Percentiles rank a stretch among this genome's conserved stretches.
Evolutionary conservation across 2,888 invertebrate genomes (phyloP).

Genomic region (Hanleya hanleyi): DNA sequence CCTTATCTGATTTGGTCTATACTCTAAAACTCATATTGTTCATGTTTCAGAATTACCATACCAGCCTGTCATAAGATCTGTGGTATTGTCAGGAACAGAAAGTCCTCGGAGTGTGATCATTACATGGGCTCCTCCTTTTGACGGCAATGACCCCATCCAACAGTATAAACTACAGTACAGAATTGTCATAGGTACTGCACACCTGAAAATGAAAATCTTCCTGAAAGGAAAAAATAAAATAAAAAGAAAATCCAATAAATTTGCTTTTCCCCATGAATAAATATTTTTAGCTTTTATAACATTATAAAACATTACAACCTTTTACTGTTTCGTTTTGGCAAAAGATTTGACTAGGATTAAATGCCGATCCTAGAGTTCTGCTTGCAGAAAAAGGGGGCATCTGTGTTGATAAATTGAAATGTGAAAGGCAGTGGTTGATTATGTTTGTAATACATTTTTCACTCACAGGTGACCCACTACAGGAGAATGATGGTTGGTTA

Average conservation of each 20-base stretch:
- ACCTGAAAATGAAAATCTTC: no score
- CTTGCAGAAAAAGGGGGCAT: background rate
- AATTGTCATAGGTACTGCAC: constrained; percentile 41
- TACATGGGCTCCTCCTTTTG: constrained; percentile 96
- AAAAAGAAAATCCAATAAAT: no score
- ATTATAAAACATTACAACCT: no score
- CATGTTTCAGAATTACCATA: constrained; percentile 86
- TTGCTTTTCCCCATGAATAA: no score
- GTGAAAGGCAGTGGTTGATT: no score
- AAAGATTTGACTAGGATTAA: no score
- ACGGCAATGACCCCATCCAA: constrained; percentile 95
- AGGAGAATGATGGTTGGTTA: constrained; percentile 37
- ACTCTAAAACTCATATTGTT: background rate
- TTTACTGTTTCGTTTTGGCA: no score
- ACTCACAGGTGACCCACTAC: background rate
- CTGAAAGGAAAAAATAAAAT: no score
- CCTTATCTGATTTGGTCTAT: background rate
- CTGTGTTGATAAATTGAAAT: background rate
- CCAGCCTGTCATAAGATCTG: constrained; percentile 90
- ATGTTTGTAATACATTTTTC: no score
- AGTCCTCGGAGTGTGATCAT: constrained; percentile 88
- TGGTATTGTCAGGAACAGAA: constrained; percentile 84
- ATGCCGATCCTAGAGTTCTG: background rate
- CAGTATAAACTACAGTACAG: constrained; percentile 90
- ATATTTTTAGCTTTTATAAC: no score